Conservation (phyloP, 1,140 invertebrate genomes). For the Schmidtea mediterranea region DNA sequence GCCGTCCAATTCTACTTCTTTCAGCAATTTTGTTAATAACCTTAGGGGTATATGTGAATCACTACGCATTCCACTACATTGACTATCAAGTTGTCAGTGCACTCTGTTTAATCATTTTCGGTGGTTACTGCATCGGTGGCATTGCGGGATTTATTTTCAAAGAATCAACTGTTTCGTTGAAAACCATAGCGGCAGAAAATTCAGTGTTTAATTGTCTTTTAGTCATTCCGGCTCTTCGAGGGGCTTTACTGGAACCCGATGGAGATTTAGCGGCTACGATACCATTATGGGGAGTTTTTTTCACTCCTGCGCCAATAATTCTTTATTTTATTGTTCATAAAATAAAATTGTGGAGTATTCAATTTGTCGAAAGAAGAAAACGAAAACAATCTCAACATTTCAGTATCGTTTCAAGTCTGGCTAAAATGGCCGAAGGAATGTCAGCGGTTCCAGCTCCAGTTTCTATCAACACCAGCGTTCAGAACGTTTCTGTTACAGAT, state of each 20-base stretch:
- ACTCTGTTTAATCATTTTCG: neutral
- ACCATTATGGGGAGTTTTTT: neutral
- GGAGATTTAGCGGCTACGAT: conserved; percentile 4
- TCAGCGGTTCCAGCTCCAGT: neutral
- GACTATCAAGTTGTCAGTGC: neutral
- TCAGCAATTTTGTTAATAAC: conserved; percentile 3
- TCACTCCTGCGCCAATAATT: conserved; percentile 3
- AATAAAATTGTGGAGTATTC: neutral
- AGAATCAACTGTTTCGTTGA: neutral
- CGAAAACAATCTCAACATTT: neutral
- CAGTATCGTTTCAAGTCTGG: neutral
- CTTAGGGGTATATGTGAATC: conserved; percentile 4
- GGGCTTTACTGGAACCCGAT: neutral
- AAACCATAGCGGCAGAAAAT: conserved; percentile 1
- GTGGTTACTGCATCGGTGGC: neutral
- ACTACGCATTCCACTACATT: conserved; percentile 4
- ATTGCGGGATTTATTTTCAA: neutral
- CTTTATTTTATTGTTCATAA: neutral
- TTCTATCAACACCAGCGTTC: neutral
- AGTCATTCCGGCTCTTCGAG: neutral
- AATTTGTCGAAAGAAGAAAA: neutral
- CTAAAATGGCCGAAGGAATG: neutral
- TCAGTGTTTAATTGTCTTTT: conserved; percentile 1
- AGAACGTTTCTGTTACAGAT: too few relatives aligned
- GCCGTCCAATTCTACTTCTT: conserved; percentile 1